Conservation (phyloP, 2,888 invertebrate genomes). For the Plutella xylostella region DNA sequence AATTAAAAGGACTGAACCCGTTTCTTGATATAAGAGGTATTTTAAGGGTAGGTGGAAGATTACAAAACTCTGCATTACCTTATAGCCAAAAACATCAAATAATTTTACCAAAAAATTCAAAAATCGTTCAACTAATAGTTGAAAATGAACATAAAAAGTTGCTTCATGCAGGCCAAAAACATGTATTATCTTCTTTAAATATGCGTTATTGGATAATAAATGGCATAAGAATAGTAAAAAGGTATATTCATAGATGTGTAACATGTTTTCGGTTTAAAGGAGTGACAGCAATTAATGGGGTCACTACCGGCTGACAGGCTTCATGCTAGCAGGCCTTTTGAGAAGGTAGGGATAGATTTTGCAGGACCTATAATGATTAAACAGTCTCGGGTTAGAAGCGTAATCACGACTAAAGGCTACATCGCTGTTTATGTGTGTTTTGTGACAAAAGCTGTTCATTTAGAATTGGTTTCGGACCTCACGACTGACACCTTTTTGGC, state of each 20-base stretch:
- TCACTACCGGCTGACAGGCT: too few species aligned
- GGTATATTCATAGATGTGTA: constrained; percentile 16
- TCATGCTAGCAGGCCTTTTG: too few species aligned
- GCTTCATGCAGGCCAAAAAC: constrained; percentile 13
- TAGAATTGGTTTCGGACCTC: too few species aligned
- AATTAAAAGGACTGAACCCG: neutral
- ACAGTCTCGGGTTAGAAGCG: too few species aligned
- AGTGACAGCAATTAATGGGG: too few species aligned
- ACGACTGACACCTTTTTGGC: too few species aligned
- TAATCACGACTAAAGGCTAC: too few species aligned
- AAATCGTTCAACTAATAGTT: neutral
- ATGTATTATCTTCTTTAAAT: constrained; percentile 9
- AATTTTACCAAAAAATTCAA: constrained; percentile 3
- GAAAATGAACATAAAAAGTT: constrained; percentile 9
- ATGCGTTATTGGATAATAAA: constrained; percentile 17
- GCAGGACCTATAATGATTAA: too few species aligned
- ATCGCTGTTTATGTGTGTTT: too few species aligned
- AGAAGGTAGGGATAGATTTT: too few species aligned
- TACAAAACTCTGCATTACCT: constrained; percentile 2
- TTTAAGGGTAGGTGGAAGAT: constrained; percentile 3
- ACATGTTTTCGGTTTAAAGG: too few species aligned
- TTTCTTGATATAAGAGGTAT: neutral
- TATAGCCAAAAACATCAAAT: constrained; percentile 3
- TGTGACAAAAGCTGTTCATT: too few species aligned
- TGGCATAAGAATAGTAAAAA: constrained; percentile 17